Evolutionary conservation across 2,113 vertebrate species (phyloP), one percentile per base, ranked within the genome.

Genomic region (Pterocles gutturalis): DNA sequence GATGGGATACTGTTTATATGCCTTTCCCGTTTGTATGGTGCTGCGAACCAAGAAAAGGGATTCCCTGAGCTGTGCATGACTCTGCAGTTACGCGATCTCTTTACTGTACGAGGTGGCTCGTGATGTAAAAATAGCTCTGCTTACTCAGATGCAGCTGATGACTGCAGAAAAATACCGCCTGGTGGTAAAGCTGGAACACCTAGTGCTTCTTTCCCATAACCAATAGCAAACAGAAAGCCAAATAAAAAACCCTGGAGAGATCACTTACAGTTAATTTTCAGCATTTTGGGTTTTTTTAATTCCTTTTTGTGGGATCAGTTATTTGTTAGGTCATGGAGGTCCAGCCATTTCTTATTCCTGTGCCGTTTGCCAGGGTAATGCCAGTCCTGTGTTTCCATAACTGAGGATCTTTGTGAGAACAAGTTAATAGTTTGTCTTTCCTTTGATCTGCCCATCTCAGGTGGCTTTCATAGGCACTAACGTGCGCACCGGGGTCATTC

Each of bases 141-240:
- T 97, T 93, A 89, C 89, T 96, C 96, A 97, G 53, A 94, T 84
- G 65, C 86, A 91, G 77, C 86, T 95, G 90, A 64, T 71, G 84
- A 48, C 3, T 26, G 69, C 69, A 89, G 95, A 92, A 93, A 96
- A 94, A 79, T 7, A 90, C 85, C n/a, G 0, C n/a, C 62, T 7
- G 0, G 11, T 66, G 43, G 41, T 93, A 67, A 89, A 57, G 55
- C 65, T 93, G 83, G 61, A 96, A 95, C 83, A 92, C 77, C 36
- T 82, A 46, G 65, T 79, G 31, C 48, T 93, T 67, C 81, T 91
- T 96, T 95, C 86, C 83, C 72, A 89, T 92, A 70, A 90, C 4
- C 21, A 67, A 62, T 28, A 79, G 65, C 77, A 79, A 96, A 89
- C 53, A 91, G 89, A 95, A 95, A 95, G 73, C 53, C 62, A 76